Percentiles rank a stretch among this genome's conserved stretches.
Conservation (phyloP, 2,888 invertebrate genomes). For the Halictus ligatus region DNA sequence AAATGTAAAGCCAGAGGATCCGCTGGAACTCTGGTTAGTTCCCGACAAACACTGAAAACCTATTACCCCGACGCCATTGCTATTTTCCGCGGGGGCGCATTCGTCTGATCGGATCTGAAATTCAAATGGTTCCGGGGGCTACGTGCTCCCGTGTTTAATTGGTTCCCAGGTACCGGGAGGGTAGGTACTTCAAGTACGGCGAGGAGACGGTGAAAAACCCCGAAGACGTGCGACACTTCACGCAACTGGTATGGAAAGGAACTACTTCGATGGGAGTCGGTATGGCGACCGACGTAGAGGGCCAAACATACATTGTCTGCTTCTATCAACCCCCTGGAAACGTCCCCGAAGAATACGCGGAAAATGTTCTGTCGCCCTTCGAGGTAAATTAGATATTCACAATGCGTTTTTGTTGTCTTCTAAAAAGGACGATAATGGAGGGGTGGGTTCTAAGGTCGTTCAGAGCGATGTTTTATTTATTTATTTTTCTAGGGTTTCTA, state of each 20-base stretch:
- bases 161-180: constrained; percentile 75
- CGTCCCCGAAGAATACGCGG: constrained; percentile 73
- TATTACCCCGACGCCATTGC: constrained; percentile 4
- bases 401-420: background rate
- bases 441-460: too few relatives aligned
- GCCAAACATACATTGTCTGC: constrained; percentile 85
- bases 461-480: too few relatives aligned
- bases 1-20: constrained; percentile 60
- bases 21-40: constrained; percentile 74
- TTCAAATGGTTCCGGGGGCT: background rate
- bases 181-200: constrained; percentile 74
- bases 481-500: too few relatives aligned
- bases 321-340: constrained; percentile 87
- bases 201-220: constrained; percentile 62
- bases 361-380: constrained; percentile 63
- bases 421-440: too few relatives aligned
- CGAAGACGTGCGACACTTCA: constrained; percentile 85
- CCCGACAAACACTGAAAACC: constrained; percentile 7
- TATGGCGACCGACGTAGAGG: constrained; percentile 82
- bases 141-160: background rate
- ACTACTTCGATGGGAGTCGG: constrained; percentile 86
- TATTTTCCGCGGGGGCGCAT: background rate
- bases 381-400: constrained; percentile 34
- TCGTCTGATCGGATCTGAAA: constrained; percentile 4
- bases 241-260: constrained; percentile 86